Evolutionary conservation across 2,797 vertebrate genomes (phyloP), one percentile per base, ranked within the genome.

Genomic region (Cyclopterus lumpus): DNA sequence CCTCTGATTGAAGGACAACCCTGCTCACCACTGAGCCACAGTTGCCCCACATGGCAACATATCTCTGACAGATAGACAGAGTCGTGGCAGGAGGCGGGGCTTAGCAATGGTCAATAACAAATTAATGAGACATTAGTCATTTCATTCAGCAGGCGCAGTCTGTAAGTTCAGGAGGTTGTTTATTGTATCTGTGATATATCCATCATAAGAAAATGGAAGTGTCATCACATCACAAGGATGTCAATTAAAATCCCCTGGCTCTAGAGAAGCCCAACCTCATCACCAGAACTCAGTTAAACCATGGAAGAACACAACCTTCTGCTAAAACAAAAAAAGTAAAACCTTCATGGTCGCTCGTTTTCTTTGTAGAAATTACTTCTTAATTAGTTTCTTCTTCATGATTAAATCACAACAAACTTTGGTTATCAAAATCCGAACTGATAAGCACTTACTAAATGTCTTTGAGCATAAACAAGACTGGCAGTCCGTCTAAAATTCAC

Each of bases 401-500:
- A 12, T 57, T 5, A 40, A 38, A 49, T 42, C 16, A 57, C 73
- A 62, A 57, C 71, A 60, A 60, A 51, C 15, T 8, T n/a, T 10
- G 8, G 15, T 51, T 76, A 51, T 73, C 73, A 26, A 67, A 77
- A 55, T 72, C 42, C 26, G 1, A 3, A 2, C 9, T 55, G 75
- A 88, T 66, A 75, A 71, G 20, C 18, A 10, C 8, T 34, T 6
- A n/a, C 74, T 62, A 61, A 68, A 67, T 51, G 59, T 63, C 22
- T 9, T 30, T 3, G 51, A 67, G 49, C 28, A 54, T 53, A 76
- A 73, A 70, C 9, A 75, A 65, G 36, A 58, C 20, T 15, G 44
- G 9, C 18, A 59, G 38, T 14, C 11, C 11, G 85, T 81, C 77
- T 85, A 67, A 77, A 75, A 80, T 82, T 86, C 80, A 84, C 20